Conservation (phyloP, 1,140 invertebrate genomes). For the Hirudo medicinalis region DNA sequence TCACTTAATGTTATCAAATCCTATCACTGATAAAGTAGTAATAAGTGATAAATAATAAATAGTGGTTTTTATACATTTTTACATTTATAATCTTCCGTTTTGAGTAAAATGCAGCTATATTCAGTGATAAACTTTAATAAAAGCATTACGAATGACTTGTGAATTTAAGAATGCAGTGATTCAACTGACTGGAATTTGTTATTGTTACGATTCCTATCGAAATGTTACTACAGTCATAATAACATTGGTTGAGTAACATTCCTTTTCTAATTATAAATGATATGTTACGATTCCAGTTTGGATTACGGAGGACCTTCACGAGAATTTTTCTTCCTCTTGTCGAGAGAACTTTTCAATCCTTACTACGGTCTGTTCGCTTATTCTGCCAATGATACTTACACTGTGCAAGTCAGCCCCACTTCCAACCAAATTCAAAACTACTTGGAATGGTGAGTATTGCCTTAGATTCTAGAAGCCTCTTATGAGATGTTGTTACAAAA, state of each 20-base stretch:
- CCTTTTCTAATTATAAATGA: background rate
- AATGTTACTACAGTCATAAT: background rate
- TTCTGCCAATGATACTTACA: constrained; percentile 92
- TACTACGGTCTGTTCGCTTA: constrained; percentile 97
- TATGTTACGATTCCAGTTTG: constrained; percentile 42
- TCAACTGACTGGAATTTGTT: no score
- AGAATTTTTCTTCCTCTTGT: constrained; percentile 93
- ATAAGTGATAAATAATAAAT: no score
- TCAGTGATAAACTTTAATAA: no score
- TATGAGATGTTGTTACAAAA: no score
- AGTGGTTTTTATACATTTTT: no score
- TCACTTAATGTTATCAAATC: constrained; percentile 9
- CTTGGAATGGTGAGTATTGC: constrained; percentile 64
- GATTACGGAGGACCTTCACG: constrained; percentile 91
- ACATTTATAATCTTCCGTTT: no score
- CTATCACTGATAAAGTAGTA: no score
- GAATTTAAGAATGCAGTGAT: no score
- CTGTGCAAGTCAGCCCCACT: constrained; percentile 94
- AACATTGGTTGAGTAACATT: background rate
- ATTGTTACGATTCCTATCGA: no score
- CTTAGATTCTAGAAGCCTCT: no score
- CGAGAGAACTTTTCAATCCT: constrained; percentile 89
- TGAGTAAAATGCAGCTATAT: no score
- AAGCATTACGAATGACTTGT: no score
- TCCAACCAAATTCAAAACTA: constrained; percentile 92